These are phyloP conservation scores for Ptilodon capucinus DNA, from an alignment of 2,888 invertebrate genomes.

Conservation along the genomic window DNA sequence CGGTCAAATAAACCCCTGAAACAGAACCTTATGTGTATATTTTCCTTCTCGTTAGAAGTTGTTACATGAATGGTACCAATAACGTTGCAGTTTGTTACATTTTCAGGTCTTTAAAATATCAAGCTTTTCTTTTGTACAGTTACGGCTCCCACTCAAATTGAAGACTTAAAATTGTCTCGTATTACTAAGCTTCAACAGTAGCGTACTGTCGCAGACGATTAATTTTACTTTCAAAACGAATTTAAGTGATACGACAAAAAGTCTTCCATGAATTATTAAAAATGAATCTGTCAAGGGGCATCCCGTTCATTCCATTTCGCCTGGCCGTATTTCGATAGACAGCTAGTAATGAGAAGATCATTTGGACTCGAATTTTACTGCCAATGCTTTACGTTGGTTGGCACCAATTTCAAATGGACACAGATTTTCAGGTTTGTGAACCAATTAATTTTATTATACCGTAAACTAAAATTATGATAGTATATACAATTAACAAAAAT, in stretches of 20 bases:
- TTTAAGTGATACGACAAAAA: constrained; percentile 19
- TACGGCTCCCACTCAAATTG: neutral
- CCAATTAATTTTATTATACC: constrained; percentile 15
- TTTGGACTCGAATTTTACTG: constrained; percentile 40
- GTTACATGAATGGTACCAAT: too few species aligned
- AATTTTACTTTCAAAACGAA: constrained; percentile 21
- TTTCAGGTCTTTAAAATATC: too few species aligned
- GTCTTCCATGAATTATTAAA: constrained; percentile 39
- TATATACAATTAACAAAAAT: too few species aligned
- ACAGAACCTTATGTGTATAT: constrained; percentile 38
- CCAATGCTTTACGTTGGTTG: constrained; percentile 39
- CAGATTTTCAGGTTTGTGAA: constrained; percentile 26
- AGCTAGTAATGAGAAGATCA: constrained; percentile 48
- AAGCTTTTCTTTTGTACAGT: neutral
- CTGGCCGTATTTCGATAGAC: constrained; percentile 35
- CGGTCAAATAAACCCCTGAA: constrained; percentile 92
- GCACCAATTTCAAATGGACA: constrained; percentile 44
- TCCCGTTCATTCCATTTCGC: constrained; percentile 40
- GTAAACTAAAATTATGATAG: too few species aligned
- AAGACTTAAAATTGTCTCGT: neutral
- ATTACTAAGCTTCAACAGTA: neutral
- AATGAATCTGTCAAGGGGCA: constrained; percentile 43
- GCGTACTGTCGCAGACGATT: constrained; percentile 3
- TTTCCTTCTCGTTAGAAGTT: constrained; percentile 1
- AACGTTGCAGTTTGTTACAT: too few species aligned